These are phyloP conservation scores for Cerceris rybyensis DNA, from an alignment of 2,888 invertebrate species.

Conservation along the genomic window DNA sequence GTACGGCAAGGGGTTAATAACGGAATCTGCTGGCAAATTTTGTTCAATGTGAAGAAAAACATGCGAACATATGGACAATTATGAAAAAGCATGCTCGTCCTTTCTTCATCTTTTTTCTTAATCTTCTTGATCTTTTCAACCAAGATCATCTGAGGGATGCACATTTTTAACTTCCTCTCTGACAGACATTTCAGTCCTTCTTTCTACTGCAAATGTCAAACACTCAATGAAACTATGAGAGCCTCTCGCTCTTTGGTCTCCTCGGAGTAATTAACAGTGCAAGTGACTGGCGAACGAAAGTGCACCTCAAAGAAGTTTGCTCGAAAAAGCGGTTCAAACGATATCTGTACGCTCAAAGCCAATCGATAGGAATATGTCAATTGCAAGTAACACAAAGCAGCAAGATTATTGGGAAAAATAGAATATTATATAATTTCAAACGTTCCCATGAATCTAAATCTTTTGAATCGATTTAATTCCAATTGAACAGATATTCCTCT, in stretches of 20 bases:
- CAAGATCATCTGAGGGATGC: not conserved
- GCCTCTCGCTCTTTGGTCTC: not conserved
- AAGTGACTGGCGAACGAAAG: not conserved
- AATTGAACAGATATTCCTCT: slow-evolving; percentile 20
- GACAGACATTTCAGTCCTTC: not conserved
- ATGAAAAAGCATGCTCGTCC: too few species aligned
- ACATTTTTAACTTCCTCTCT: not conserved
- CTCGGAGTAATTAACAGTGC: slow-evolving; percentile 22
- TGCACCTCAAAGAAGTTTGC: not conserved
- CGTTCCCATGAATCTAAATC: slow-evolving; percentile 12
- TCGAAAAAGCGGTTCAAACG: not conserved
- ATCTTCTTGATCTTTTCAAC: not conserved
- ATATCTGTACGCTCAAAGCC: not conserved
- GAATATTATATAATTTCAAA: slow-evolving; percentile 19
- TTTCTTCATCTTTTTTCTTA: not conserved
- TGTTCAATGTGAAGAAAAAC: too few species aligned
- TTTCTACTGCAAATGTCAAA: slow-evolving; percentile 13
- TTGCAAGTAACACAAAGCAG: slow-evolving; percentile 1
- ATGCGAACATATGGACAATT: too few species aligned
- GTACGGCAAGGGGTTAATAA: too few species aligned
- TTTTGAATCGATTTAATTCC: slow-evolving; percentile 18
- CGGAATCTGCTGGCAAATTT: too few species aligned
- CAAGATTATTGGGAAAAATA: slow-evolving; percentile 1
- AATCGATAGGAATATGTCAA: slow-evolving; percentile 9
- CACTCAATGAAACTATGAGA: not conserved